Conservation (phyloP, 2,113 vertebrate genomes). For the Hippocampus guttulatus region DNA sequence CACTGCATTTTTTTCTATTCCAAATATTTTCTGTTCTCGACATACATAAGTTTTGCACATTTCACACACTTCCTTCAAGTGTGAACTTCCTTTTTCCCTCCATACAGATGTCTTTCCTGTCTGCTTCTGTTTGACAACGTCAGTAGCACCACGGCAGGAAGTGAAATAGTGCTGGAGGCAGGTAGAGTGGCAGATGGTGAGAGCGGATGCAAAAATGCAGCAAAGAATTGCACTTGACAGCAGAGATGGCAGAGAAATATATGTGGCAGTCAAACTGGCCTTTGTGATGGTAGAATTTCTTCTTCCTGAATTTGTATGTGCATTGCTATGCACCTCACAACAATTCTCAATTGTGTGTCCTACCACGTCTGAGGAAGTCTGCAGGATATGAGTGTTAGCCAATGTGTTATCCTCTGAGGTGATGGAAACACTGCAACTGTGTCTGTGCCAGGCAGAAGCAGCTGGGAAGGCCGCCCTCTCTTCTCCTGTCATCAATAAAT, state of each 20-base stretch:
- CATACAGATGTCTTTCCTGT: constrained; percentile 49
- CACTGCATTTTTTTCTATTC: too few species aligned
- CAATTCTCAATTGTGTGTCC: background rate
- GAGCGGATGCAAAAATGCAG: constrained; percentile 52
- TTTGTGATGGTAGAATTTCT: constrained; percentile 32
- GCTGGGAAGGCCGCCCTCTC: constrained; percentile 80
- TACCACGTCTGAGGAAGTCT: background rate
- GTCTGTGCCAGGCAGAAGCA: constrained; percentile 72
- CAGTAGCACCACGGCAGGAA: constrained; percentile 67
- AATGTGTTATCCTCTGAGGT: background rate
- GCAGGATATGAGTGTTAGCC: background rate
- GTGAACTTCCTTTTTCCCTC: constrained; percentile 33
- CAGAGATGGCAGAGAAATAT: constrained; percentile 36
- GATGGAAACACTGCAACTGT: constrained; percentile 19
- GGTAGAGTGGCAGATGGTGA: constrained; percentile 44
- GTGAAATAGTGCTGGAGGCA: constrained; percentile 61
- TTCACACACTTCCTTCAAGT: constrained; percentile 36
- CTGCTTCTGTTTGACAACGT: constrained; percentile 61
- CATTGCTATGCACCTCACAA: background rate
- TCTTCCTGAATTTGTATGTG: constrained; percentile 30
- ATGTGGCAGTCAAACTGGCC: constrained; percentile 19
- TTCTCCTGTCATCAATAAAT: constrained; percentile 88
- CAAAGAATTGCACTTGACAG: constrained; percentile 30
- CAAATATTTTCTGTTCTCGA: too few species aligned
- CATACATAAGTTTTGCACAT: background rate